These are phyloP conservation scores for Hypena proboscidalis DNA, from an alignment of 2,888 invertebrate species.

Conservation along the genomic window DNA sequence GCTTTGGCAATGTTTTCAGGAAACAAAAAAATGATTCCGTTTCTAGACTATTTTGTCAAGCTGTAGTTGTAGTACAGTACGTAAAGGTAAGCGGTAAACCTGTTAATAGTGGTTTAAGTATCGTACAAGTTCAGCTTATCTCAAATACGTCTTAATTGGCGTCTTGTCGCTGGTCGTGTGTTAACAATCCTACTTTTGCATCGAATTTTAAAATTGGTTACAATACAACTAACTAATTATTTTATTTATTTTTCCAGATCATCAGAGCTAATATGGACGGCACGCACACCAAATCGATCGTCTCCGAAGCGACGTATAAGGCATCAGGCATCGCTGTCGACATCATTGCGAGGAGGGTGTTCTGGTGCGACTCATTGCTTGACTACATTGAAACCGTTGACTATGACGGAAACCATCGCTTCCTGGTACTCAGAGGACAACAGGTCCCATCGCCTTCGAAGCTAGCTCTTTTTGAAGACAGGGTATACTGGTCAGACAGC, in stretches of 20 bases:
- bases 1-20: no score
- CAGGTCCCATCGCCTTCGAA: constrained; percentile 95
- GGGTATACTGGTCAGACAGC: constrained; percentile 96
- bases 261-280: constrained; percentile 98
- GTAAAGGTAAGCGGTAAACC: no score
- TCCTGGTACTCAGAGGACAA: constrained; percentile 92
- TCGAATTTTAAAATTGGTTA: no score
- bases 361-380: constrained; percentile 97
- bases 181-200: no score
- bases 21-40: no score
- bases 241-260: constrained; percentile 68
- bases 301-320: constrained; percentile 96
- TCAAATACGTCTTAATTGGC: no score
- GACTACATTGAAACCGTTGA: constrained; percentile 98
- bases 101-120: no score
- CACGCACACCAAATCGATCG: constrained; percentile 91
- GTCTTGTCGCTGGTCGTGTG: no score
- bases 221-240: no score
- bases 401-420: constrained; percentile 94
- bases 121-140: no score
- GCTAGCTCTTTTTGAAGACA: constrained; percentile 93
- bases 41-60: no score
- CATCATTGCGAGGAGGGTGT: constrained; percentile 94
- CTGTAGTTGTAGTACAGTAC: no score
- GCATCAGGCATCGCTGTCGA: constrained; percentile 97